A percentile compares a stretch with the other conserved stretches of the same genome.
Conservation (phyloP, 1,140 invertebrate species). For the Sitobion miscanthi region DNA sequence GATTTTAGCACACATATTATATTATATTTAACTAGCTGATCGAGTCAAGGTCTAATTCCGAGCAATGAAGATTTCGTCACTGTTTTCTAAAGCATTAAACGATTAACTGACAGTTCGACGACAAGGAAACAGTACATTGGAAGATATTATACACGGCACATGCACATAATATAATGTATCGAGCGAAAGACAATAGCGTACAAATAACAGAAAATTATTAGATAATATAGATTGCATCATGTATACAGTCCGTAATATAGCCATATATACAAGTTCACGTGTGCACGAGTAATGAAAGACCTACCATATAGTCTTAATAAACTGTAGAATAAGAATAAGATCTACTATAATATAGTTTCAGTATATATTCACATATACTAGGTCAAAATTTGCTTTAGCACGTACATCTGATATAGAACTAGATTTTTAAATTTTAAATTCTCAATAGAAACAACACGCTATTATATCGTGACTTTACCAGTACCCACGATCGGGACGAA, state of each 20-base stretch:
- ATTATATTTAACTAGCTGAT: background rate
- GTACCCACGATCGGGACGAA: background rate
- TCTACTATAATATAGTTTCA: background rate
- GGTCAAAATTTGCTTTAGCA: background rate
- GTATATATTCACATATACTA: background rate
- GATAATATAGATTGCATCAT: slow-evolving; percentile 28
- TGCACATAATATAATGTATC: background rate
- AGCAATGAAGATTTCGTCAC: slow-evolving; percentile 21
- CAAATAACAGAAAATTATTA: background rate
- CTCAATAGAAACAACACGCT: background rate
- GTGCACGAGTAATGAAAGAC: background rate
- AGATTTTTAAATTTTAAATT: background rate
- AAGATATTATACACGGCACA: background rate
- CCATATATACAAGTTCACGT: background rate
- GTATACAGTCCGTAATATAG: background rate
- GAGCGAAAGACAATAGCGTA: background rate
- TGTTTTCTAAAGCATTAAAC: background rate
- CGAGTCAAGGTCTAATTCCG: slow-evolving; percentile 40
- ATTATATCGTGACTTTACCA: background rate
- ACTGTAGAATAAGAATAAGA: background rate
- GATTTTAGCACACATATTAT: slow-evolving; percentile 12
- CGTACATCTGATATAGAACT: background rate
- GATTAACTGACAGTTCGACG: slow-evolving; percentile 26
- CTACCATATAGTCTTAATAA: background rate
- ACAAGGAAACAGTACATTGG: background rate